Percentiles rank a stretch among this genome's conserved stretches.
These are phyloP conservation scores for Heloderma charlesbogerti DNA, from an alignment of 2,113 vertebrate species.

Conservation along the genomic window DNA sequence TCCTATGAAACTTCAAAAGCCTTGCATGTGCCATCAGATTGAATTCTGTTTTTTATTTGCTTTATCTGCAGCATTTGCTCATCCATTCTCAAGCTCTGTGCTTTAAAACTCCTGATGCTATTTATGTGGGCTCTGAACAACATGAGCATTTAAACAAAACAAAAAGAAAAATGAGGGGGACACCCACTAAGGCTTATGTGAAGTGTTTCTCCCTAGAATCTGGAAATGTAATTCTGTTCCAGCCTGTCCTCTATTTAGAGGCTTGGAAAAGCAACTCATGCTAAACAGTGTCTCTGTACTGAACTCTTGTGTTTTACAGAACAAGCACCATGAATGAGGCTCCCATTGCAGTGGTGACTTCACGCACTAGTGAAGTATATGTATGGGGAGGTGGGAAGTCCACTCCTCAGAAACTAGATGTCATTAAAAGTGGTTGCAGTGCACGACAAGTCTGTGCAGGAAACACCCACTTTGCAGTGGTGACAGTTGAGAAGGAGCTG, in stretches of 20 bases:
- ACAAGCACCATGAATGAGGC: conserved; percentile 88
- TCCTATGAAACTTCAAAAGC: background rate
- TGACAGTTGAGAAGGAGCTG: conserved; percentile 98
- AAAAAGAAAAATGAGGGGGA: background rate
- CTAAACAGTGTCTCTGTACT: conserved; percentile 16
- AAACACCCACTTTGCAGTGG: conserved; percentile 97
- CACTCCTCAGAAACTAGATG: conserved; percentile 95
- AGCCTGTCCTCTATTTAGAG: background rate
- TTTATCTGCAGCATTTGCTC: conserved; percentile 7
- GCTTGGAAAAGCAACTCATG: background rate
- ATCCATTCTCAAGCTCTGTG: background rate
- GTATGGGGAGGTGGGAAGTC: conserved; percentile 98
- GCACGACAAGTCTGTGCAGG: conserved; percentile 96
- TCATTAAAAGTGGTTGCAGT: conserved; percentile 94
- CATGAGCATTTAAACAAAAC: background rate
- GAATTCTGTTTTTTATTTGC: background rate
- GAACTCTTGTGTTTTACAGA: conserved; percentile 74
- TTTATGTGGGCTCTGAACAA: background rate
- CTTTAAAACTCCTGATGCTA: background rate
- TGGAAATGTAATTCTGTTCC: background rate
- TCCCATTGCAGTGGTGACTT: conserved; percentile 95
- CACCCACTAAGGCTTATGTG: background rate
- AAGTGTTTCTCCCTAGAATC: background rate
- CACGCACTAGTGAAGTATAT: conserved; percentile 95
- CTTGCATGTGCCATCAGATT: background rate